phyloP scores from a whole-genome alignment of 2,888 invertebrate genomes.

The Crioceris asparagi region DNA sequence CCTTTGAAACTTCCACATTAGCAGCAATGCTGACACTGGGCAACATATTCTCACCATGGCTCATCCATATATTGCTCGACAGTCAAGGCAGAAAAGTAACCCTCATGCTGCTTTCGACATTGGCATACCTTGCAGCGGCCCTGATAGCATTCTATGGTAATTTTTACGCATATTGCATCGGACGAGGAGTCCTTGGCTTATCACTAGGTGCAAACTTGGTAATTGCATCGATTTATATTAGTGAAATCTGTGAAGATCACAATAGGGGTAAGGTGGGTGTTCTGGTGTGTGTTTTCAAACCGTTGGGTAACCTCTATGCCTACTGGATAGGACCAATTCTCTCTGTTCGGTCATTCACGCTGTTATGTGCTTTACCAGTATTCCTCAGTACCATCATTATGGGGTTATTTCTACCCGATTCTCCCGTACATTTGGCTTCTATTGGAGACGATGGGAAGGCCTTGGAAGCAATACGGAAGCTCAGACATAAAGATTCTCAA shows the following conservation, averaged over 20 bases:
- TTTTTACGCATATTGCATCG: too few species aligned
- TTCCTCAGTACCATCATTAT: neutral
- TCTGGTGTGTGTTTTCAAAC: neutral
- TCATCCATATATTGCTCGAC: neutral
- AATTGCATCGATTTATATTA: neutral
- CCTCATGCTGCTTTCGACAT: neutral
- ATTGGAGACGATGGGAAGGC: neutral
- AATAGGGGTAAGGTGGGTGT: neutral
- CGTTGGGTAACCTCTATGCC: neutral
- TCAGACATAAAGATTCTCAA: neutral
- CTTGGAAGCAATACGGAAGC: neutral
- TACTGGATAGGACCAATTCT: neutral
- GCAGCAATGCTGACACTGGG: neutral
- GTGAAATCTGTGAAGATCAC: neutral
- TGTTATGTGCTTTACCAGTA: neutral
- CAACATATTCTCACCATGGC: neutral
- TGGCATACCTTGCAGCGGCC: too few species aligned
- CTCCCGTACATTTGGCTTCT: neutral
- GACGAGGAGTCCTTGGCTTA: neutral
- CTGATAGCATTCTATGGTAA: too few species aligned
- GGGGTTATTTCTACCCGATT: neutral
- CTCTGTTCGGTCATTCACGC: neutral
- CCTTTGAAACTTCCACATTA: neutral
- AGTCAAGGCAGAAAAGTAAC: neutral
- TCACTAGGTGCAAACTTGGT: neutral